phyloP scores from a whole-genome alignment of 2,888 invertebrate genomes.

The Neria commutata region DNA sequence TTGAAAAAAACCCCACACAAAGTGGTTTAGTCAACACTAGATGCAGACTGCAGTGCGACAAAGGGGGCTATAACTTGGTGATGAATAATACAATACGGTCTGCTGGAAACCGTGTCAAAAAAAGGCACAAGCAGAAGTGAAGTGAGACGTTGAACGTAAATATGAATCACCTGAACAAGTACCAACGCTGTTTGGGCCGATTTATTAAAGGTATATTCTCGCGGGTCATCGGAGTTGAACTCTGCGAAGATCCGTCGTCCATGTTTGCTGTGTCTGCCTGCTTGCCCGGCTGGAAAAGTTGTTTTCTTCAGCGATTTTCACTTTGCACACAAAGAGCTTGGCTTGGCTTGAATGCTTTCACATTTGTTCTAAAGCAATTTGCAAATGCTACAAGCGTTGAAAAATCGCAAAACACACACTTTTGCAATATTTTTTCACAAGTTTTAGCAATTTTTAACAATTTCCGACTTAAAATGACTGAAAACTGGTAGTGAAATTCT shows the following conservation, averaged over 20 bases:
- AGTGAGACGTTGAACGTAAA: no score
- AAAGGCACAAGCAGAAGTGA: slow-evolving; percentile 20
- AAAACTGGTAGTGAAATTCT: background rate
- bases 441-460: background rate
- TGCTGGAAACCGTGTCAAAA: slow-evolving; percentile 11
- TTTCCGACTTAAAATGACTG: no score
- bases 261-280: slow-evolving; percentile 34
- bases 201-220: slow-evolving; percentile 75
- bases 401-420: background rate
- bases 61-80: no score
- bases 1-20: no score
- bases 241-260: slow-evolving; percentile 61
- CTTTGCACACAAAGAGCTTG: background rate
- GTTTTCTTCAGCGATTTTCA: background rate
- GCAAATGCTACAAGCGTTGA: no score
- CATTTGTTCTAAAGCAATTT: no score
- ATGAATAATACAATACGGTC: no score
- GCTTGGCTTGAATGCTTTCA: slow-evolving; percentile 8
- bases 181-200: slow-evolving; percentile 68
- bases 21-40: no score
- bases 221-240: slow-evolving; percentile 65
- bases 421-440: background rate
- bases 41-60: no score
- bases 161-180: slow-evolving; percentile 67
- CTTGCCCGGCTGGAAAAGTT: background rate